A percentile compares a stretch with the other conserved stretches of the same genome.
phyloP scores from a whole-genome alignment of 2,797 vertebrate genomes.

The Hoplostethus mediterraneus region DNA sequence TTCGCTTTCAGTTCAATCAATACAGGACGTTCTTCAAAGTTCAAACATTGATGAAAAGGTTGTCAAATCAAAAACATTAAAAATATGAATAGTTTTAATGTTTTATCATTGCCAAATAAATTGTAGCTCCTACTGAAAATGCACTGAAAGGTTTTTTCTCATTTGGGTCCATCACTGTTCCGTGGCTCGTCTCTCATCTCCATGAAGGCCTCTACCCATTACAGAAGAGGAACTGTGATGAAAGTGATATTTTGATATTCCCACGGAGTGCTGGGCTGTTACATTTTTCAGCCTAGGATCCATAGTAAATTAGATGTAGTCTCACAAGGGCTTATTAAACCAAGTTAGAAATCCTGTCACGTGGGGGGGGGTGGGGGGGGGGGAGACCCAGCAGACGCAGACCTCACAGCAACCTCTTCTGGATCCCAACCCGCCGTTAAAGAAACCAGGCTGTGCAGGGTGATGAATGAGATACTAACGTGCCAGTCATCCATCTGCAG shows the following conservation, averaged over 20 bases:
- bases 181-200: slow-evolving; percentile 10
- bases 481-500: slow-evolving; percentile 41
- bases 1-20: slow-evolving; percentile 33
- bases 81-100: not conserved
- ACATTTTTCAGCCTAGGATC: slow-evolving; percentile 21
- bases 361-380: slow-evolving; percentile 5
- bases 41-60: not conserved
- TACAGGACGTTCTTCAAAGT: slow-evolving; percentile 27
- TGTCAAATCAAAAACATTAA: not conserved
- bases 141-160: not conserved
- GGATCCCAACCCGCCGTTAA: slow-evolving; percentile 14
- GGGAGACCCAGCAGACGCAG: slow-evolving; percentile 29
- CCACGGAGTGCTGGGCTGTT: slow-evolving; percentile 23
- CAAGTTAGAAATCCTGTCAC: slow-evolving; percentile 39
- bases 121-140: too few relatives aligned
- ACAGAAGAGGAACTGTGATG: slow-evolving; percentile 1
- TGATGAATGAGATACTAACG: slow-evolving; percentile 20
- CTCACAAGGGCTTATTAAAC: slow-evolving; percentile 48
- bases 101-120: not conserved
- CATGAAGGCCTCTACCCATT: slow-evolving; percentile 21
- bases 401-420: slow-evolving; percentile 16
- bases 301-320: slow-evolving; percentile 38
- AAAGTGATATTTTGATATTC: slow-evolving; percentile 49
- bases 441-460: slow-evolving; percentile 21
- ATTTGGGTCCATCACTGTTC: slow-evolving; percentile 4